phyloP scores from a whole-genome alignment of 92 coral and sea anemone genomes.

The Pocillopora grandis region DNA sequence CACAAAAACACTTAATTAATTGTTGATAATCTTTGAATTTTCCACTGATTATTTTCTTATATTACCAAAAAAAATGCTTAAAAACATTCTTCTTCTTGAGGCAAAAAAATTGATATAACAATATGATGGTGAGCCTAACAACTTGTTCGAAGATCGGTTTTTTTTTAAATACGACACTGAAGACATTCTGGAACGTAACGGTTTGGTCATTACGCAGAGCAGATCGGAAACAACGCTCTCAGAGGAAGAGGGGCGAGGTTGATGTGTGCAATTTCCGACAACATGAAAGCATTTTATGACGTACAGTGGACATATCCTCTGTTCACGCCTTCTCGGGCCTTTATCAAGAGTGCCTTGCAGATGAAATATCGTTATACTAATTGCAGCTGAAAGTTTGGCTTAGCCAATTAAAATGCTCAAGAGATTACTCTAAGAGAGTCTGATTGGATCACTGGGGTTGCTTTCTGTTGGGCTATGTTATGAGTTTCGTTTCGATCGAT shows the following conservation, averaged over 20 bases:
- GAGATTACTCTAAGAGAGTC: too few relatives aligned
- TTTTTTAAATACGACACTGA: neutral
- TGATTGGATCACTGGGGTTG: too few relatives aligned
- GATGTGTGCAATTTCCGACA: neutral
- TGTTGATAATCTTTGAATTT: too few relatives aligned
- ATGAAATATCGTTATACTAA: neutral
- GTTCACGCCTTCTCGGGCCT: neutral
- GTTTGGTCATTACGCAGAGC: neutral
- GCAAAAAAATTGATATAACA: neutral
- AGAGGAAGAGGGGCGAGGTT: neutral
- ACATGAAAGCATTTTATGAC: neutral
- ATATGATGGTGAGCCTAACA: neutral
- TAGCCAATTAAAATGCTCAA: too few relatives aligned
- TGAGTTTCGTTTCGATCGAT: too few relatives aligned
- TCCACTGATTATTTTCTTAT: too few relatives aligned
- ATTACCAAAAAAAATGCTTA: too few relatives aligned
- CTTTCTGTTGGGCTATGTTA: too few relatives aligned
- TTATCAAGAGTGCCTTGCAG: neutral
- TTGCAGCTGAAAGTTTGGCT: too few relatives aligned
- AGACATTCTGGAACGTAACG: neutral
- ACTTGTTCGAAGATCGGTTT: slow-evolving; percentile 5
- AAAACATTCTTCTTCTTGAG: too few relatives aligned
- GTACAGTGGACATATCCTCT: neutral
- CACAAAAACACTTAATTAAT: neutral
- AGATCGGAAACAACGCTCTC: neutral